A percentile compares a stretch with the other conserved stretches of the same genome.
These are phyloP conservation scores for Ornithoptera priamus DNA, from an alignment of 2,888 invertebrate species.

Conservation along the genomic window DNA sequence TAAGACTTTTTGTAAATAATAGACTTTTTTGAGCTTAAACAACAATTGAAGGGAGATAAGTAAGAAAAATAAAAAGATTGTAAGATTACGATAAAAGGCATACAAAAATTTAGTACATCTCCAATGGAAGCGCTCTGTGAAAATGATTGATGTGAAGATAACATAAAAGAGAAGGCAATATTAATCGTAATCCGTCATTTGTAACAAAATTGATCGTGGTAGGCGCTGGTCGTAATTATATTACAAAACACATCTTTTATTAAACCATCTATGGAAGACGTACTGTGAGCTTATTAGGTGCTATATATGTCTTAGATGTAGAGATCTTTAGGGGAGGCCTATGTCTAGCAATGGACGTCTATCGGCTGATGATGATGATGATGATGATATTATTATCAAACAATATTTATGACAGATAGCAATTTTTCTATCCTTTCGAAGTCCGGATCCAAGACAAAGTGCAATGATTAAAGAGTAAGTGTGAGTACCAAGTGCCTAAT, in stretches of 20 bases:
- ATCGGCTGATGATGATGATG: too few relatives aligned
- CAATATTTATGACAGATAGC: not conserved
- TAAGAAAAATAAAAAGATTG: not conserved
- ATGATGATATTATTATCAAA: not conserved
- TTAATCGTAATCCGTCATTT: constrained; percentile 26
- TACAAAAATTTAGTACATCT: constrained; percentile 15
- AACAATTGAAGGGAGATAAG: not conserved
- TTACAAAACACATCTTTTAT: constrained; percentile 1
- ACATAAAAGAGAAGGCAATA: constrained; percentile 23
- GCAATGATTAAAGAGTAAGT: too few relatives aligned
- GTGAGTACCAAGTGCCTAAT: too few relatives aligned
- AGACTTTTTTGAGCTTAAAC: not conserved
- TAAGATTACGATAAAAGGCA: constrained; percentile 9
- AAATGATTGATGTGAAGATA: constrained; percentile 24
- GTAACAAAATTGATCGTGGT: constrained; percentile 20
- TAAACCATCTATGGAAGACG: not conserved
- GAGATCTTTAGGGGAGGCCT: too few relatives aligned
- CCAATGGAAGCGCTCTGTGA: constrained; percentile 5
- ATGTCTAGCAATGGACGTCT: too few relatives aligned
- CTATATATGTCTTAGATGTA: too few relatives aligned
- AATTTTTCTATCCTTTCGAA: too few relatives aligned
- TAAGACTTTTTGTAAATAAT: not conserved
- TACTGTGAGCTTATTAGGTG: not conserved
- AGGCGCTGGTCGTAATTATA: not conserved
- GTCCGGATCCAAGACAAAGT: too few relatives aligned